Evolutionary conservation across 2,888 invertebrate genomes (phyloP).

Genomic region (Aproaerema taeniolella): DNA sequence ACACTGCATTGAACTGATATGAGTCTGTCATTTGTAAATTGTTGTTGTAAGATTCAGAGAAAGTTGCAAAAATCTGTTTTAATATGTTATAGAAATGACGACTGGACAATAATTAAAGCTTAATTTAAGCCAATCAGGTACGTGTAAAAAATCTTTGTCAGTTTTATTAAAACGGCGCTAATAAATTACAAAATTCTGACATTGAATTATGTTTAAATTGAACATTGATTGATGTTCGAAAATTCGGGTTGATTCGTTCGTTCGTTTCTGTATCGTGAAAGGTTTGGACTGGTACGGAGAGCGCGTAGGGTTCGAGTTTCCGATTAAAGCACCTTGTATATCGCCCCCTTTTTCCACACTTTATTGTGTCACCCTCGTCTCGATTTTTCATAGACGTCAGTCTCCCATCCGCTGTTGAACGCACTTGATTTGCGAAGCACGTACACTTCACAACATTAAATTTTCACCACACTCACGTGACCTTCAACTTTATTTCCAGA

Average conservation of each 20-base stretch:
- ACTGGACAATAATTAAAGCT: no score
- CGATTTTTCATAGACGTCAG: slow-evolving; percentile 69
- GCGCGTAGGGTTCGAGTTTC: slow-evolving; percentile 39
- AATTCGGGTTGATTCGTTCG: slow-evolving; percentile 3
- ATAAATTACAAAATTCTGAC: slow-evolving; percentile 10
- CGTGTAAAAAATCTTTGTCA: no score
- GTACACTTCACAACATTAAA: slow-evolving; percentile 38
- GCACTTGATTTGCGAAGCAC: slow-evolving; percentile 74
- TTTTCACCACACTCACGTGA: slow-evolving; percentile 24
- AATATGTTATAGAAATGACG: no score
- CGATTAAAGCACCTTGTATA: slow-evolving; percentile 63
- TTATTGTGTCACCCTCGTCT: slow-evolving; percentile 66
- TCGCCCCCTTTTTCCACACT: slow-evolving; percentile 49
- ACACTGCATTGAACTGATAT: no score
- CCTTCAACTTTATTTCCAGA: slow-evolving; percentile 39
- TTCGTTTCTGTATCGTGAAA: slow-evolving; percentile 8
- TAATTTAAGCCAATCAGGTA: no score
- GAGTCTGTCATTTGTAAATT: no score
- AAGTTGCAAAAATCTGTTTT: no score
- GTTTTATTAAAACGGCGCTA: background rate
- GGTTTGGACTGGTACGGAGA: slow-evolving; percentile 13
- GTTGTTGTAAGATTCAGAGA: no score
- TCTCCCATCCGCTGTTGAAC: slow-evolving; percentile 67
- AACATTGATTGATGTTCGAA: slow-evolving; percentile 10
- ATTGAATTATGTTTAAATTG: slow-evolving; percentile 12